Percentiles rank a stretch among this genome's conserved stretches.
These are phyloP conservation scores for Lontra canadensis DNA, from an alignment of 2,113 vertebrate genomes.

Conservation along the genomic window DNA sequence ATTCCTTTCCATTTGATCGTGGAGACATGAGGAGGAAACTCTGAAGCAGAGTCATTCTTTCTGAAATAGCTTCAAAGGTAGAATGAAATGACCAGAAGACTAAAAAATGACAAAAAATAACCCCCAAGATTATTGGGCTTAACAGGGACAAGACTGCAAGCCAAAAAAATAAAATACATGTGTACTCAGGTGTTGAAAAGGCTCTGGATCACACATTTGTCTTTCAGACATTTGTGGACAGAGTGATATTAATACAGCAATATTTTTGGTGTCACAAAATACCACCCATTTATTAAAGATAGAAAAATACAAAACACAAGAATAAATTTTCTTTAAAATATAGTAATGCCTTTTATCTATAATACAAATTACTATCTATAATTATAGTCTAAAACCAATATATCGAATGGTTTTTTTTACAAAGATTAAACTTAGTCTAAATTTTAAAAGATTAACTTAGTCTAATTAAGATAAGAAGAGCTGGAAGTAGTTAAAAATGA, in stretches of 20 bases:
- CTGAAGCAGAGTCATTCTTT: background rate
- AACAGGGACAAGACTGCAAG: background rate
- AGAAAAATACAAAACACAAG: constrained; percentile 26
- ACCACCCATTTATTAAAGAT: constrained; percentile 10
- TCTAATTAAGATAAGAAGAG: background rate
- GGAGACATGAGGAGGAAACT: background rate
- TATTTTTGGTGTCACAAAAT: constrained; percentile 15
- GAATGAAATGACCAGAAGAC: background rate
- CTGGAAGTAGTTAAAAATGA: background rate
- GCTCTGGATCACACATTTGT: background rate
- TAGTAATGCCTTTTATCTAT: background rate
- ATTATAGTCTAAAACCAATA: constrained; percentile 38
- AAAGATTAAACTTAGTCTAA: background rate
- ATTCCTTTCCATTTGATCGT: background rate
- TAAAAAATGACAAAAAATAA: background rate
- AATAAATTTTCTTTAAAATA: constrained; percentile 48
- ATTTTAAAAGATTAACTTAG: background rate
- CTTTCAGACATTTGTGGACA: background rate
- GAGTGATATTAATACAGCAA: background rate
- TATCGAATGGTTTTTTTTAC: background rate
- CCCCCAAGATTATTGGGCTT: background rate
- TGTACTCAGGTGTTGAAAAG: background rate
- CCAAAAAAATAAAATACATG: background rate
- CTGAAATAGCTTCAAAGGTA: constrained; percentile 12
- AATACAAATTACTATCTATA: constrained; percentile 24